phyloP scores from a whole-genome alignment of 2,797 vertebrate species.

The Trachops cirrhosus region DNA sequence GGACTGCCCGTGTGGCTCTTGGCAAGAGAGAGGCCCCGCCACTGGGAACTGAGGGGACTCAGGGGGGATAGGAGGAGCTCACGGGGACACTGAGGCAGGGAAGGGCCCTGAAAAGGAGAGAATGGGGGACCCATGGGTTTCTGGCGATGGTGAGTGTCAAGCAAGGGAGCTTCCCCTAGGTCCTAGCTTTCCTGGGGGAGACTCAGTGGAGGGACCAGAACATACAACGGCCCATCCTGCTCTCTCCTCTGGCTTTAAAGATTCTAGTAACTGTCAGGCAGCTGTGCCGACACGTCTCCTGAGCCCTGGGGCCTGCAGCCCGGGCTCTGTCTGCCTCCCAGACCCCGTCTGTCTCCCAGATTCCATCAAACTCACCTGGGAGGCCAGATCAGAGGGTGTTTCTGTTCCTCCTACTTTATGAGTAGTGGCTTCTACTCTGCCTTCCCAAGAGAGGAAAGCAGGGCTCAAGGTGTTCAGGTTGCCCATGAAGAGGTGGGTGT shows the following conservation, averaged over 20 bases:
- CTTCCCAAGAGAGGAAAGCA: not conserved
- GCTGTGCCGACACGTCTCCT: fast-evolving
- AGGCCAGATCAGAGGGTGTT: not conserved
- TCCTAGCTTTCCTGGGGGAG: not conserved
- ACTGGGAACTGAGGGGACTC: not conserved
- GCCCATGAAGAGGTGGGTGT: not conserved
- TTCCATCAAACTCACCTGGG: not conserved
- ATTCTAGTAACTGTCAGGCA: not conserved
- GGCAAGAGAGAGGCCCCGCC: not conserved
- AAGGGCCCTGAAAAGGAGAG: not conserved
- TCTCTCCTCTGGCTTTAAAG: not conserved
- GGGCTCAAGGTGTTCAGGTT: too few species aligned
- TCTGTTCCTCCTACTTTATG: too few species aligned
- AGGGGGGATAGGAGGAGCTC: not conserved
- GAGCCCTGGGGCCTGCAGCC: not conserved
- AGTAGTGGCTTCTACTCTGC: too few species aligned
- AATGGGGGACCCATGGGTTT: not conserved
- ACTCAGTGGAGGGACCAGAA: not conserved
- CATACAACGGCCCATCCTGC: not conserved
- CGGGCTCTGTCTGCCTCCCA: not conserved
- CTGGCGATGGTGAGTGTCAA: fast-evolving
- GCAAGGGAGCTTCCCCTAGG: not conserved
- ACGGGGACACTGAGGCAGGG: not conserved
- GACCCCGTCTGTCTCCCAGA: not conserved
- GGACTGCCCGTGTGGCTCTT: not conserved